Evolutionary conservation across 1,140 invertebrate genomes (phyloP), one percentile per base, ranked within the genome.

Genomic region (Scaptomyza montana): DNA sequence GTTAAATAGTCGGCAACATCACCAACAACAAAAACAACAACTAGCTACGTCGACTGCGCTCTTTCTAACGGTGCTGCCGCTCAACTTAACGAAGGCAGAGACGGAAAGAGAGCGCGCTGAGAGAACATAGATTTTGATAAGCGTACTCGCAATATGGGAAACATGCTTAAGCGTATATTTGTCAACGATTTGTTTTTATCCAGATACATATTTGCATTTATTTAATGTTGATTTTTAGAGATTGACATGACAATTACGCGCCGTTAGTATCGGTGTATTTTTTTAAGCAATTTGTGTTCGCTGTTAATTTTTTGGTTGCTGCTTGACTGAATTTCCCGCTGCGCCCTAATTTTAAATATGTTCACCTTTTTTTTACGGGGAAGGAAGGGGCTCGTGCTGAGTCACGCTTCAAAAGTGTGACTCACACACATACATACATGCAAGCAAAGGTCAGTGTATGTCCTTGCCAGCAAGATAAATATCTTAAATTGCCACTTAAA

Each of bases 381-480:
- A 25, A 25, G 21, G 21, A 25, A 25, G 21, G 2, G 13, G 12
- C 47, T 59, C 10, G 16, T 59, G 51, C 50, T 80, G 78, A 80
- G 59, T 81, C 77, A 76, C 62, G 45, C 19, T 7, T 66, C 68
- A 62, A 51, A 73, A 68, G 49, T 61, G 73, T 77, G 78, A 80
- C 63, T 81, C 78, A 81, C 68, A 77, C 55, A 57, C 39, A 60
- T 25, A 33, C 30, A 33, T 45, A 7, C 59, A 62, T 47, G 41
- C 60, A 28, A 7, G 33, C 50, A 39, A 19, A 68, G 56, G 39
- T 70, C 43, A 51, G 46, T 43, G 36, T 56, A 51, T 63, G 60
- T 78, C 77, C 77, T 78, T 78, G 76, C 61, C 51, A 41, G 45
- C 56, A 63, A 80, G 76, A 69, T 60, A 55, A 77, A 77, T 66